A percentile compares a stretch with the other conserved stretches of the same genome.
These are phyloP conservation scores for Yponomeuta evonymella DNA, from an alignment of 2,888 invertebrate species.

Conservation along the genomic window DNA sequence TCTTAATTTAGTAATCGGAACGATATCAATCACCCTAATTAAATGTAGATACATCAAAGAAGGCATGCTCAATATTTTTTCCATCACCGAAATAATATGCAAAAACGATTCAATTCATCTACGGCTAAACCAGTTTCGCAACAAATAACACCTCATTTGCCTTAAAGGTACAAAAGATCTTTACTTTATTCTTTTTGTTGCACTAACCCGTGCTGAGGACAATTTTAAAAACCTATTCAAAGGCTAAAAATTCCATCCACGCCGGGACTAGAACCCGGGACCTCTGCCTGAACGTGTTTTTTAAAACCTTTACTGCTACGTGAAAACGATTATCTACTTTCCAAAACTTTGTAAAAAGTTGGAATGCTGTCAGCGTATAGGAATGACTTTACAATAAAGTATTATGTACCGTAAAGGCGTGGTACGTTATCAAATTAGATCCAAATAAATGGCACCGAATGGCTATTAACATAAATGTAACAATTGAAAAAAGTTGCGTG, in stretches of 20 bases:
- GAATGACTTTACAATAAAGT: conserved; percentile 6
- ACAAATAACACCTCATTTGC: neutral
- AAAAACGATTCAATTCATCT: neutral
- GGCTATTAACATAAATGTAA: conserved; percentile 9
- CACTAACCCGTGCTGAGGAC: too few relatives aligned
- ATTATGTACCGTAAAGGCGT: conserved; percentile 10
- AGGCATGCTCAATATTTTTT: too few relatives aligned
- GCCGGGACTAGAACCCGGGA: too few relatives aligned
- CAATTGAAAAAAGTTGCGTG: conserved; percentile 9
- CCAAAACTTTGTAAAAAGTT: conserved; percentile 1
- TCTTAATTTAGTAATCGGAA: too few relatives aligned
- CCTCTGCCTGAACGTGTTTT: too few relatives aligned
- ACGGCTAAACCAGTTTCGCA: neutral
- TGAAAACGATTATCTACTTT: conserved; percentile 7
- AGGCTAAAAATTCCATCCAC: too few relatives aligned
- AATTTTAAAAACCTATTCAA: too few relatives aligned
- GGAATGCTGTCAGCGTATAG: neutral
- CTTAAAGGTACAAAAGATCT: neutral
- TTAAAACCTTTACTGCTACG: neutral
- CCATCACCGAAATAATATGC: neutral
- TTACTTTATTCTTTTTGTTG: too few relatives aligned
- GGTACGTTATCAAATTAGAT: conserved; percentile 11
- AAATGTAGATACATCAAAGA: too few relatives aligned
- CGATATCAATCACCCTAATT: too few relatives aligned
- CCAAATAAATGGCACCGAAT: conserved; percentile 8